Base-by-base conservation (phyloP, 2,888 invertebrate species). In the Brenthis hecate region DNA sequence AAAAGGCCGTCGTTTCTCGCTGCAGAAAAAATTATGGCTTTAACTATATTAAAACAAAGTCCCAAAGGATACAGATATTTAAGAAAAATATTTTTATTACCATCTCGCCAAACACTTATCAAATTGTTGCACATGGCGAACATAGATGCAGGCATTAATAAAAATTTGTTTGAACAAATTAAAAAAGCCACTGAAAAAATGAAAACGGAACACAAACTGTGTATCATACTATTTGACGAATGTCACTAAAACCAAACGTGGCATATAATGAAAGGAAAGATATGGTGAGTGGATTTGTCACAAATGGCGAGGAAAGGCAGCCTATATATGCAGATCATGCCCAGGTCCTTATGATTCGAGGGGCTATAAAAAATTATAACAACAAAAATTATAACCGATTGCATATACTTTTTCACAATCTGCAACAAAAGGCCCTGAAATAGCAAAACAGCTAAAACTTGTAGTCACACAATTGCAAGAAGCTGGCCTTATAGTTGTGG, bases 171-270 rank as follows among this genome's bases (percentile, higher is more conserved):
- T 8, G 6, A 36, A 36, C 36, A 36, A 36, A 36, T 36, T 36
- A 36, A 36, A 36, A 36, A 36, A 8, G 8, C 8, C 6, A 36
- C 36, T 8, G 36, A 36, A 36, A 8, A 36, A 36, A 36, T 36
- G 36, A 36, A 36, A 36, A 36, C 8, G 6, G 36, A 36, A 36
- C 36, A 36, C 36, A 36, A 36, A 36, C 6, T 36, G 3, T 78
- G 78, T 43, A 60, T 75, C 2, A 3, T 79, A 6, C 8, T 80
- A 13, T 80, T 79, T 66, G 79, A 78, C 32, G 76, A 79, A 77
- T 80, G 72, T 65, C 75, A 13, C 47, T 80, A 6, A 73, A 74
- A 50, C 61, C 76, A 2, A 73, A 75, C 68, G 43, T 79, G 3
- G 51, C 71, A 4, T 79, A 75, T 32, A 75, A 76, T 66, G 71